phyloP scores from a whole-genome alignment of 30 jellyfish, hydroid and myxozoan genomes.

The Morbakka virulenta region DNA sequence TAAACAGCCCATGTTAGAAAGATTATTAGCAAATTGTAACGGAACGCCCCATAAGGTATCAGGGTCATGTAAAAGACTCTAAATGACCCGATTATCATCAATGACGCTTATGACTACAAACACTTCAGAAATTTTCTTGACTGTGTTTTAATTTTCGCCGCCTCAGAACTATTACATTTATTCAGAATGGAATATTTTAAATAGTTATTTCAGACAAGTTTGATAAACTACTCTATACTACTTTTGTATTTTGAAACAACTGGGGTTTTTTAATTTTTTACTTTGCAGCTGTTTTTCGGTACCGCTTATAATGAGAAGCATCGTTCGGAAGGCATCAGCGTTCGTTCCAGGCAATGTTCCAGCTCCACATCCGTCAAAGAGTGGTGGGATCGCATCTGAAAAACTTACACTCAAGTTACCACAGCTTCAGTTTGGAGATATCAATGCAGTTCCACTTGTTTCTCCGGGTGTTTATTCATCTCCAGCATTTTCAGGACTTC shows the following conservation, averaged over 20 bases:
- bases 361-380: neutral
- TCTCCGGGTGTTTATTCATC: constrained; percentile 51
- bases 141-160: no score
- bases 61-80: no score
- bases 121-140: no score
- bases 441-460: constrained; percentile 53
- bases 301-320: constrained; percentile 68
- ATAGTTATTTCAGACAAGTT: no score
- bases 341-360: constrained; percentile 31
- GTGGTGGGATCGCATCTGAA: constrained; percentile 1
- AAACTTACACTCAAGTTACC: constrained; percentile 38
- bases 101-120: no score
- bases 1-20: no score
- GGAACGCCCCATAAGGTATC: no score
- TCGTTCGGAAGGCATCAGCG: constrained; percentile 46
- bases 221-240: neutral
- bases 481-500: constrained; percentile 21
- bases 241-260: neutral
- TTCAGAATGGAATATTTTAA: no score
- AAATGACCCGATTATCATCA: no score
- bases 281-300: constrained; percentile 42
- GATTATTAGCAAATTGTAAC: no score
- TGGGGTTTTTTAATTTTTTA: neutral
- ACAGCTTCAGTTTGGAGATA: constrained; percentile 31
- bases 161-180: no score